phyloP scores from a whole-genome alignment of 2,113 vertebrate genomes.

The Lepus timidus region DNA sequence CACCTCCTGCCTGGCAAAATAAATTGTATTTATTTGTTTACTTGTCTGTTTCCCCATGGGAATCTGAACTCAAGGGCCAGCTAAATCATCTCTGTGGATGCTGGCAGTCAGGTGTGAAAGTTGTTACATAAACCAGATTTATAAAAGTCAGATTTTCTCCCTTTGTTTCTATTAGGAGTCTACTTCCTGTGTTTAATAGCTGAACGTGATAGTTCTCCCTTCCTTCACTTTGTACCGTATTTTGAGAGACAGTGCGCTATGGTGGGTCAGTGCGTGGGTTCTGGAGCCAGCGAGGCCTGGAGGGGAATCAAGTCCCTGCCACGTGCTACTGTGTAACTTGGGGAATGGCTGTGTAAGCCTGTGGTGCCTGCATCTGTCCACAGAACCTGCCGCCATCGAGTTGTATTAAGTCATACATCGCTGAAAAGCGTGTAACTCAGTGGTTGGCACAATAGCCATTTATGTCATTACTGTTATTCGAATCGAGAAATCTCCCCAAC shows the following conservation, averaged over 20 bases:
- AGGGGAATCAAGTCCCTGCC: background rate
- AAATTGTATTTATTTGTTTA: background rate
- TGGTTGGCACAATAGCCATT: background rate
- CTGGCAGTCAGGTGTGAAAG: background rate
- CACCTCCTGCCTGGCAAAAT: background rate
- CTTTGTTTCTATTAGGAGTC: background rate
- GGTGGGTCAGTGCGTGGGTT: background rate
- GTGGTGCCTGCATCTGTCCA: background rate
- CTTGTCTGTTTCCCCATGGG: background rate
- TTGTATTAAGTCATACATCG: no score
- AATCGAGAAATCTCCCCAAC: conserved; percentile 24
- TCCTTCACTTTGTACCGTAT: background rate
- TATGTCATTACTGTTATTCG: conserved; percentile 1
- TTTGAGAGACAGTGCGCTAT: background rate
- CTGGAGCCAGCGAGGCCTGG: background rate
- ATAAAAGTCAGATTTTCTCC: background rate
- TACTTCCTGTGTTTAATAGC: background rate
- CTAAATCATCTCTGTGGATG: background rate
- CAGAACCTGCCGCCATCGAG: no score
- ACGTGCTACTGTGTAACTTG: background rate
- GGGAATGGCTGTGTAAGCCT: background rate
- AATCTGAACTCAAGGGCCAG: conserved; percentile 3
- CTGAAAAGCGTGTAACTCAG: background rate
- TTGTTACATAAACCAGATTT: conserved; percentile 29
- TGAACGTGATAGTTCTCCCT: background rate